Base-by-base conservation (phyloP, 2,113 vertebrate genomes). In the Tringa solitaria region DNA sequence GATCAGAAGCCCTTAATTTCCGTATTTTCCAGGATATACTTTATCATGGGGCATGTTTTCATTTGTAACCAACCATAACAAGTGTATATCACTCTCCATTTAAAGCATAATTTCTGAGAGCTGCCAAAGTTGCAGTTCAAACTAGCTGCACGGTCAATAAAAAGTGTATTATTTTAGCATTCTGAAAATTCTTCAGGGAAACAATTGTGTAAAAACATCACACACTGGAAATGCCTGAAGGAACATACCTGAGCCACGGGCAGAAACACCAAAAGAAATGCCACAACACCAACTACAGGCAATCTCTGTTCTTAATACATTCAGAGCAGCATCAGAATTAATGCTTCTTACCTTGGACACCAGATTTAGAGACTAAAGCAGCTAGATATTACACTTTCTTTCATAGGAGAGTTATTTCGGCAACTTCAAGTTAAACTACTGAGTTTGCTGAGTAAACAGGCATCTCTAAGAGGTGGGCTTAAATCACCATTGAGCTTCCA, bases 1-100 rank as follows among this genome's bases (percentile, higher is more conserved):
- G 12, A 70, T 72, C 56, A 76, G 35, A 94, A 87, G 45, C 41
- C 39, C 18, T 64, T 68, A 54, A 60, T 93, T 87, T 90, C 37
- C 43, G 51, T 8, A 72, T 79, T 91, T 87, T 76, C 48, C 32
- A 6, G 82, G 2, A 51, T 65, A 79, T 45, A 45, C 9, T 87
- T 75, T 85, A 76, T 72, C 46, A 39, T 5, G 50, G 23, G 20
- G 8, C 12, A 63, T 18, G 28, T 51, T 79, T 92, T 67, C 17
- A n/a, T 82, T 85, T 93, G 35, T 57, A 90, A 85, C 17, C 28
- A 92, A 18, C 23, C 46, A 79, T 33, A 56, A 21, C 39, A 85
- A 75, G 11, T 39, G 11, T 14, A 28, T 75, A 79, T 53, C n/a
- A 72, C 33, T 76, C n/a, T 81, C 56, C 23, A 37, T 96, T 75